Percentiles rank a stretch among this genome's conserved stretches.
These are phyloP conservation scores for Megaceryle alcyon DNA, from an alignment of 2,797 vertebrate genomes.

Conservation along the genomic window DNA sequence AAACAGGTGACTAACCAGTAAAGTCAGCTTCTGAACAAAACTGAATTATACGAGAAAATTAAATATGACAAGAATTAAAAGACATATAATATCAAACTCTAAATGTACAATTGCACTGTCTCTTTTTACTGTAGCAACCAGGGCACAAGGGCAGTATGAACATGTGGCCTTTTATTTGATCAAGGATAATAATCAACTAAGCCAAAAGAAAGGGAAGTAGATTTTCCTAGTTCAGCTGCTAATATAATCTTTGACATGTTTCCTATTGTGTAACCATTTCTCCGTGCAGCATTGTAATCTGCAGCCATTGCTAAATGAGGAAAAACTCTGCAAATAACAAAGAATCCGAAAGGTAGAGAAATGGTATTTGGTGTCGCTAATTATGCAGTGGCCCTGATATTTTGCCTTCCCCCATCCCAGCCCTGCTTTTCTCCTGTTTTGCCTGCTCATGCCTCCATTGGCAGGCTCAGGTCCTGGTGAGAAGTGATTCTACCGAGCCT, in stretches of 20 bases:
- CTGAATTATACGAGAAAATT: neutral
- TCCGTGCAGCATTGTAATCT: neutral
- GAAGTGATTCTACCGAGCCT: neutral
- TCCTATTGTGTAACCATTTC: constrained; percentile 68
- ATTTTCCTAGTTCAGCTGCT: constrained; percentile 75
- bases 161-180: constrained; percentile 85
- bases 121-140: constrained; percentile 76
- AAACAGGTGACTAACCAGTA: neutral
- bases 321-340: neutral
- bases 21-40: neutral
- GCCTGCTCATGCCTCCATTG: neutral
- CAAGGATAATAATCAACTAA: constrained; percentile 86
- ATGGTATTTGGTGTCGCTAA: neutral
- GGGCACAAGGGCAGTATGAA: constrained; percentile 79
- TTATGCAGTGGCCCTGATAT: neutral
- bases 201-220: constrained; percentile 74
- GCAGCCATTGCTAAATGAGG: constrained; percentile 34
- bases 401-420: neutral
- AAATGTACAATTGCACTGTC: constrained; percentile 52
- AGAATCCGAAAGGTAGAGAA: constrained; percentile 15
- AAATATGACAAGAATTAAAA: constrained; percentile 13
- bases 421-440: neutral
- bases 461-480: neutral
- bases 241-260: constrained; percentile 73
- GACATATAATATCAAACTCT: constrained; percentile 26